Conservation (phyloP, 2,113 vertebrate species). For the Ophthalmolycus amberensis region DNA sequence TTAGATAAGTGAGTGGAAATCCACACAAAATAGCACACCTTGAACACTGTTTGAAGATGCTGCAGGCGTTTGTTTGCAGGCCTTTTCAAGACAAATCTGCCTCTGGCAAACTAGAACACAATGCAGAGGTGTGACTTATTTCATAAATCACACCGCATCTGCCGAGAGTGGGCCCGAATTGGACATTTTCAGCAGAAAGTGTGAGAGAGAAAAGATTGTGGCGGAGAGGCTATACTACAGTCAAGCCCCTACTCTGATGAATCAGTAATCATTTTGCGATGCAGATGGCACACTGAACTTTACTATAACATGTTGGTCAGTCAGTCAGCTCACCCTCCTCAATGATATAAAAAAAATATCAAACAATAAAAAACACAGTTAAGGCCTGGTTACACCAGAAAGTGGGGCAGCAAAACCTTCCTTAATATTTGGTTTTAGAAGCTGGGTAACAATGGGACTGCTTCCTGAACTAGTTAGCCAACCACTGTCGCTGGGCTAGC, state of each 20-base stretch:
- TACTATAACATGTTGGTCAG: neutral
- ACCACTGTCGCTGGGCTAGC: neutral
- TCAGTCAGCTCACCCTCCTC: neutral
- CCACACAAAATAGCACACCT: constrained; percentile 32
- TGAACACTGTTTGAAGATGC: constrained; percentile 14
- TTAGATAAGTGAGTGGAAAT: constrained; percentile 35
- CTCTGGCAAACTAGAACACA: constrained; percentile 24
- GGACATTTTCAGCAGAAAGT: neutral
- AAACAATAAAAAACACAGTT: neutral
- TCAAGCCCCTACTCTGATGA: neutral
- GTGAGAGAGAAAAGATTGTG: neutral
- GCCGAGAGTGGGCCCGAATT: neutral
- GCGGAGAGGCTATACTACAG: neutral
- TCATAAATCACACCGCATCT: constrained; percentile 35
- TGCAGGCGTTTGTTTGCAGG: constrained; percentile 6
- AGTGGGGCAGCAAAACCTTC: neutral
- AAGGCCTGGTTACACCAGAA: too few species aligned
- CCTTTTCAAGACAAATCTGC: constrained; percentile 26
- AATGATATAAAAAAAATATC: neutral
- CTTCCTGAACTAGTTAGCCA: too few species aligned
- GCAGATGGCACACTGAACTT: neutral
- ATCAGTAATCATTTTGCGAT: constrained; percentile 7
- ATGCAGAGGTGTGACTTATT: constrained; percentile 47
- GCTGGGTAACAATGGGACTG: too few species aligned
- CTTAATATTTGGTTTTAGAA: too few species aligned